Evolutionary conservation across 1,140 invertebrate genomes (phyloP), one percentile per base, ranked within the genome.

Genomic region (Wasmannia auropunctata): DNA sequence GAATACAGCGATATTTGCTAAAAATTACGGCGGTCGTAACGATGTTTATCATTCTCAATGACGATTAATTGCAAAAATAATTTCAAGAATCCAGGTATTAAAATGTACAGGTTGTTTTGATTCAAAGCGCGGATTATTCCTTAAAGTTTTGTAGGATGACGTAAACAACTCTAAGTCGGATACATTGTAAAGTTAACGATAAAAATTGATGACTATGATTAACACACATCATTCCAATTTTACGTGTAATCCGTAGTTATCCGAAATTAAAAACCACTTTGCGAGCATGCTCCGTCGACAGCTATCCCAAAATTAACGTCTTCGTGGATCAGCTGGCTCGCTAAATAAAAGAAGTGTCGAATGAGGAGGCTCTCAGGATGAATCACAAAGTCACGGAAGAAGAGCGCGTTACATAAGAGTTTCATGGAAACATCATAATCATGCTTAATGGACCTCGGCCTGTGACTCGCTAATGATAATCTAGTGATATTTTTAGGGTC

Each of bases 381-480:
- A 88, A 54, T 89, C 81, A 74, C 87, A 74, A 69, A 80, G 43
- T 46, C 75, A 88, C 87, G 81, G 60, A 70, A 60, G 76, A 85
- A 72, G 25, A 75, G 34, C 40, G n/a, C 19, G 37, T 86, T 88
- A 85, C 62, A 51, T 79, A 85, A 88, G 70, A 77, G 88, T 88
- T 84, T 56, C 81, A 54, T 31, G 51, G 63, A 62, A 88, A 88
- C 87, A 72, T 88, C 87, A 70, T 89, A 89, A 89, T 89, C 85
- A 67, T 75, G 58, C 69, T 65, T 86, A 76, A 86, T 70, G 60
- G 67, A 70, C 10, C 60, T 51, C 58, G 37, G 43, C 43, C 72
- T 46, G 58, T 86, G 75, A 87, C 86, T 87, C 63, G 62, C 25
- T 72, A 67, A 65, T 75, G 79, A 85, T 88, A 60, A 67, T 85